These are phyloP conservation scores for Nomada fucata DNA, from an alignment of 2,888 invertebrate species.

Conservation along the genomic window DNA sequence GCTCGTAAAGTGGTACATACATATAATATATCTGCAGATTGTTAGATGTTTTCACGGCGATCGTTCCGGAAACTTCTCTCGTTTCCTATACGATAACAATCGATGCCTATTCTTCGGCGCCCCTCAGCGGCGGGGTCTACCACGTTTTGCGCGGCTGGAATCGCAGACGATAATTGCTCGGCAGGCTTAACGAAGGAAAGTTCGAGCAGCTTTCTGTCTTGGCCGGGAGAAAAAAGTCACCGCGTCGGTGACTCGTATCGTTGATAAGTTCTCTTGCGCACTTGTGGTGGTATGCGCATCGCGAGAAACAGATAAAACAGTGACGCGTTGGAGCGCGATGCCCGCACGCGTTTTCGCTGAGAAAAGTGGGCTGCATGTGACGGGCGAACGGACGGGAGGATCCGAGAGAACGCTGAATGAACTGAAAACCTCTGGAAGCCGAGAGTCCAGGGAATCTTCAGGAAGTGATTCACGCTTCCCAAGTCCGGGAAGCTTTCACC, in stretches of 20 bases:
- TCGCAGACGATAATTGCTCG: conserved; percentile 1
- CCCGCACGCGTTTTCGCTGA: not conserved
- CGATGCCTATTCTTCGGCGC: not conserved
- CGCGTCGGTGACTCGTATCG: not conserved
- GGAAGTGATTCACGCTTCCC: conserved; percentile 65
- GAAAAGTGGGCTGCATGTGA: conserved; percentile 34
- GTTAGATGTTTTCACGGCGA: not conserved
- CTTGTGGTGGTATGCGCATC: not conserved
- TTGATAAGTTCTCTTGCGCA: conserved; percentile 2
- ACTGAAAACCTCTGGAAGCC: conserved; percentile 38
- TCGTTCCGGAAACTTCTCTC: conserved; percentile 9
- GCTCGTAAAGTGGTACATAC: not conserved
- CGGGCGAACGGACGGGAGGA: not conserved
- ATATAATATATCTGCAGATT: not conserved
- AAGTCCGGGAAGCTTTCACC: conserved; percentile 62
- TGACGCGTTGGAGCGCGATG: not conserved
- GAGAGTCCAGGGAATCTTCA: conserved; percentile 57
- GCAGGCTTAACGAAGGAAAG: conserved; percentile 17
- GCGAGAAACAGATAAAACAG: not conserved
- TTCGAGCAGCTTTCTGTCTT: not conserved
- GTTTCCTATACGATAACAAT: conserved; percentile 19
- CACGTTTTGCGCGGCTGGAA: not conserved
- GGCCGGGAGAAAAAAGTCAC: not conserved
- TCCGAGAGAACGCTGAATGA: conserved; percentile 13
- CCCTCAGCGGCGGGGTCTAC: not conserved